Percentiles rank a stretch among this genome's conserved stretches.
Conservation (phyloP, 2,888 invertebrate genomes). For the Drosophila planitibia region DNA sequence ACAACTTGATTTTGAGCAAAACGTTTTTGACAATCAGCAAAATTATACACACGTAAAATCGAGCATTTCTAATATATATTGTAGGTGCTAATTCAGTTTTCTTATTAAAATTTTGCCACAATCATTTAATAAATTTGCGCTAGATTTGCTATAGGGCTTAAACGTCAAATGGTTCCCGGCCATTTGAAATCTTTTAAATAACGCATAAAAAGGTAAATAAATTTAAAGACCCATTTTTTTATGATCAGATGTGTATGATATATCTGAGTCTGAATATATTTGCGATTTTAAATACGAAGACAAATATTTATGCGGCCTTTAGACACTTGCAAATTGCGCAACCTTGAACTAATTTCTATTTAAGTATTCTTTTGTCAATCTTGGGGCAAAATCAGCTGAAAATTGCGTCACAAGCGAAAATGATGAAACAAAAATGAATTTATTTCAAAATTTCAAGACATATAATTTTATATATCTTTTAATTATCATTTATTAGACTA, state of each 20-base stretch:
- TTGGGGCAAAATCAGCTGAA: conserved; percentile 25
- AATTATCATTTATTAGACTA: conserved; percentile 36
- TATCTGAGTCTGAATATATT: conserved; percentile 9
- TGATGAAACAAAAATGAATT: conserved; percentile 34
- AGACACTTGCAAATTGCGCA: conserved; percentile 66
- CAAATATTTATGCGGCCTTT: conserved; percentile 30
- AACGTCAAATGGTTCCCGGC: conserved; percentile 35
- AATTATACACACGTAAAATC: neutral
- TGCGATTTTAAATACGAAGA: conserved; percentile 20
- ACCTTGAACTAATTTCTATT: conserved; percentile 80
- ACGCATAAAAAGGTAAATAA: conserved; percentile 36
- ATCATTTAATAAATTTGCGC: neutral
- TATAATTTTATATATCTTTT: conserved; percentile 3
- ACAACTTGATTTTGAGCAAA: conserved; percentile 33
- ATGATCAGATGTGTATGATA: neutral
- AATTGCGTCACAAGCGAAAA: conserved; percentile 62
- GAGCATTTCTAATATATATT: neutral
- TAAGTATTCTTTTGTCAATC: conserved; percentile 66
- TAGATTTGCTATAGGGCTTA: conserved; percentile 30
- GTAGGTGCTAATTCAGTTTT: neutral
- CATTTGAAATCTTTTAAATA: conserved; percentile 56
- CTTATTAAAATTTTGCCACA: neutral
- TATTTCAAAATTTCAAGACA: conserved; percentile 14
- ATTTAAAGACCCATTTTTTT: conserved; percentile 7
- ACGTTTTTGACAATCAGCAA: conserved; percentile 10